phyloP scores from a whole-genome alignment of 2,797 vertebrate species.

The Lepus oiostolus region DNA sequence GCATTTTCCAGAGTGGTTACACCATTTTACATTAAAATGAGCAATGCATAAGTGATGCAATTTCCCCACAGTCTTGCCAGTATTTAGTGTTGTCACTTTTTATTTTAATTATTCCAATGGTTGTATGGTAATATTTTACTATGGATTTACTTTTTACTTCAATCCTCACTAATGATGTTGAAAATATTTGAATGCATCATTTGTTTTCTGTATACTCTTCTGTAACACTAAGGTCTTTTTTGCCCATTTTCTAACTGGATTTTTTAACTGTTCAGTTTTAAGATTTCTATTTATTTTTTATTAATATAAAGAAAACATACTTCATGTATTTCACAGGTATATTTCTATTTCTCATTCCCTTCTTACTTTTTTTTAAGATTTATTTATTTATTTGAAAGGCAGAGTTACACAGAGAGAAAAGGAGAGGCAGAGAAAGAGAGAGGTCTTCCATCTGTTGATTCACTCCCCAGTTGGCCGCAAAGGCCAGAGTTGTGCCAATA shows the following conservation, averaged over 20 bases:
- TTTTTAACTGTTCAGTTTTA: not conserved
- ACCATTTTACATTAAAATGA: not conserved
- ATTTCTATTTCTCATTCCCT: too few relatives aligned
- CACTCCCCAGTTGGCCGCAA: too few relatives aligned
- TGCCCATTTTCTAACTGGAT: not conserved
- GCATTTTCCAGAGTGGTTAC: not conserved
- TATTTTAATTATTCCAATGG: not conserved
- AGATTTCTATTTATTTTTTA: not conserved
- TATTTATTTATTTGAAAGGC: too few relatives aligned
- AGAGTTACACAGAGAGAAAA: too few relatives aligned
- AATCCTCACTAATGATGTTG: not conserved
- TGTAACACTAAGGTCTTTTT: not conserved
- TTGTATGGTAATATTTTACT: not conserved
- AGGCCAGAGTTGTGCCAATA: too few relatives aligned
- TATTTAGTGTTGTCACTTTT: not conserved
- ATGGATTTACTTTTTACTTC: constrained; percentile 21
- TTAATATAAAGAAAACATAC: too few relatives aligned
- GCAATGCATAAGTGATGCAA: not conserved
- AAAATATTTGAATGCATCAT: not conserved
- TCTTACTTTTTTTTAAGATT: too few relatives aligned
- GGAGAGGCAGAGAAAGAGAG: too few relatives aligned
- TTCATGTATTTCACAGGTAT: too few relatives aligned
- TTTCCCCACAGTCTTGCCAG: not conserved
- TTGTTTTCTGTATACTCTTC: not conserved
- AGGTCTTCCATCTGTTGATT: too few relatives aligned